These are phyloP conservation scores for Spinus olivaceus DNA, from an alignment of 2,797 vertebrate species.

Conservation along the genomic window DNA sequence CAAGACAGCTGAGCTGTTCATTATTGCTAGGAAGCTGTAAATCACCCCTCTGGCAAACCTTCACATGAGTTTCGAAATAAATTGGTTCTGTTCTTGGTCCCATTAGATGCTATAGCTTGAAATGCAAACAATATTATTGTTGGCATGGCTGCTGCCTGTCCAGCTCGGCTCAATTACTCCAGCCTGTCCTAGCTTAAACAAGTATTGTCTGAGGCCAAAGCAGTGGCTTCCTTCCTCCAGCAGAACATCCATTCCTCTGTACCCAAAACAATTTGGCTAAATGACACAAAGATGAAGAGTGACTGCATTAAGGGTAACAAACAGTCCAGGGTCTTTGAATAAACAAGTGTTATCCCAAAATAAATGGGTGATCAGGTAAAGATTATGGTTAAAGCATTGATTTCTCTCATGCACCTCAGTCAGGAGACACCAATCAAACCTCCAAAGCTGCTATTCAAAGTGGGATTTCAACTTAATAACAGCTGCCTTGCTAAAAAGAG, in stretches of 20 bases:
- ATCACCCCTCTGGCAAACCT: constrained; percentile 57
- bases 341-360: not conserved
- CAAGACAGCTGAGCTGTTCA: constrained; percentile 35
- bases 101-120: constrained; percentile 53
- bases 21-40: constrained; percentile 53
- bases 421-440: not conserved
- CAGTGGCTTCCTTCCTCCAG: constrained; percentile 53
- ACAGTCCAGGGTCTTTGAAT: not conserved
- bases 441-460: not conserved
- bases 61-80: constrained; percentile 29
- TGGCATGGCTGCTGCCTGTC: constrained; percentile 37
- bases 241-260: not conserved
- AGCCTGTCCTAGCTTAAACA: not conserved
- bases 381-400: not conserved
- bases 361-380: not conserved
- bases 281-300: not conserved
- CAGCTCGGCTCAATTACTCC: not conserved
- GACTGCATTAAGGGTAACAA: not conserved
- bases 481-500: not conserved
- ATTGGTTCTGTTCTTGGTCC: not conserved
- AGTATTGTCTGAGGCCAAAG: not conserved
- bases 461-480: not conserved
- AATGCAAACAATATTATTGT: constrained; percentile 67
- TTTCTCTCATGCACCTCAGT: not conserved
- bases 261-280: not conserved